Evolutionary conservation across 2,888 invertebrate genomes (phyloP).

Genomic region (Cecidostiba fungosa): DNA sequence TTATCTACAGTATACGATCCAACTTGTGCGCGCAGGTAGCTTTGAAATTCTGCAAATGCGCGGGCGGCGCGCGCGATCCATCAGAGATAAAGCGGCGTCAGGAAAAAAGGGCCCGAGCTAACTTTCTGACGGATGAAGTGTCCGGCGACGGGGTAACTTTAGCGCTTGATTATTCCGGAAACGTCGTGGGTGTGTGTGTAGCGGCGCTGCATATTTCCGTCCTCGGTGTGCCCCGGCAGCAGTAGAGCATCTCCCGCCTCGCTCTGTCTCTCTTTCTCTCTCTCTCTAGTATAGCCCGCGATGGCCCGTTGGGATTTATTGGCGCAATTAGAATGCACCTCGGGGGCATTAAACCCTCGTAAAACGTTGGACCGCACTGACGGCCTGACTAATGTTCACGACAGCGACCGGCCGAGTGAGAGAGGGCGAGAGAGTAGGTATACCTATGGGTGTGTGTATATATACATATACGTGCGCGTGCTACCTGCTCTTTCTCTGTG

Average conservation of each 20-base stretch:
- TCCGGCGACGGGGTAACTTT: constrained; percentile 29
- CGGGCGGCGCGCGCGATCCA: constrained; percentile 2
- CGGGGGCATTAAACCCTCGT: constrained; percentile 79
- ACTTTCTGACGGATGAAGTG: constrained; percentile 40
- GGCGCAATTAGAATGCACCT: constrained; percentile 79
- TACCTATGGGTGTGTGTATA: background rate
- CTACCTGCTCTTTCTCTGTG: constrained; percentile 53
- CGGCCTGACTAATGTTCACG: constrained; percentile 75
- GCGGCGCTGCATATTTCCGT: constrained; percentile 48
- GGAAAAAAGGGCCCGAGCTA: background rate
- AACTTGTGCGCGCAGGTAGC: background rate
- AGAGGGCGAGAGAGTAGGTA: constrained; percentile 31
- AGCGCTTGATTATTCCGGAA: constrained; percentile 58
- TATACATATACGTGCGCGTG: background rate
- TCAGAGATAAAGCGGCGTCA: constrained; percentile 1
- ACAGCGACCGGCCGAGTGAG: constrained; percentile 54
- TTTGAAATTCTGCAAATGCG: constrained; percentile 22
- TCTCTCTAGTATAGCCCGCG: constrained; percentile 45
- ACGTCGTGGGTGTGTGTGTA: constrained; percentile 50
- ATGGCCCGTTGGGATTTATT: constrained; percentile 77
- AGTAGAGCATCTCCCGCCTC: constrained; percentile 56
- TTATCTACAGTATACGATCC: background rate
- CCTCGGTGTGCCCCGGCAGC: background rate
- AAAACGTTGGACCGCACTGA: constrained; percentile 77
- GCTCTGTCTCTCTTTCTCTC: constrained; percentile 6